phyloP scores from a whole-genome alignment of 2,113 vertebrate genomes.

The Varanus salvator region DNA sequence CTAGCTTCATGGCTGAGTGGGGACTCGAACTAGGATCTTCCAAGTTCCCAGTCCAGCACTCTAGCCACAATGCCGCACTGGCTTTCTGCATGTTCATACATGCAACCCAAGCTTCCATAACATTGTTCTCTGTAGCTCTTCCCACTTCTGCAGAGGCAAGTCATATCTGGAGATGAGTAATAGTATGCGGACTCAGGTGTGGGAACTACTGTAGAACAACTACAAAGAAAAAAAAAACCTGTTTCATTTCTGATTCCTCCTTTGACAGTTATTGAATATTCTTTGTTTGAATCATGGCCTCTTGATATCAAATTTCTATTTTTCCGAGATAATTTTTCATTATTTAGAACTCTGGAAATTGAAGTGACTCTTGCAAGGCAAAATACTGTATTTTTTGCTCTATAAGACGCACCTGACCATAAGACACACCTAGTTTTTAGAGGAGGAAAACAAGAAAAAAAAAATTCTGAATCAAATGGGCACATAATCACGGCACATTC shows the following conservation, averaged over 20 bases:
- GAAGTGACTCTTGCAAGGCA: neutral
- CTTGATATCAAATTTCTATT: neutral
- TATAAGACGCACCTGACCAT: too few species aligned
- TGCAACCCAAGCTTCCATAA: neutral
- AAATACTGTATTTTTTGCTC: too few species aligned
- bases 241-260: neutral
- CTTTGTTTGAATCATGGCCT: neutral
- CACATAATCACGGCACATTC: too few species aligned
- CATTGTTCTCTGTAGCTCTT: neutral
- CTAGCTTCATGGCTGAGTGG: too few species aligned
- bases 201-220: neutral
- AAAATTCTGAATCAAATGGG: too few species aligned
- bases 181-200: neutral
- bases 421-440: too few species aligned
- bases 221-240: too few species aligned
- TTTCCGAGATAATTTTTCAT: neutral
- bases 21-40: too few species aligned
- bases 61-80: too few species aligned
- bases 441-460: too few species aligned
- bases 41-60: too few species aligned
- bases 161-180: neutral
- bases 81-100: too few species aligned
- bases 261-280: neutral
- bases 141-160: neutral
- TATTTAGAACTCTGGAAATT: neutral